Conservation (phyloP, 2,113 vertebrate species). For the Circaetus gallicus region DNA sequence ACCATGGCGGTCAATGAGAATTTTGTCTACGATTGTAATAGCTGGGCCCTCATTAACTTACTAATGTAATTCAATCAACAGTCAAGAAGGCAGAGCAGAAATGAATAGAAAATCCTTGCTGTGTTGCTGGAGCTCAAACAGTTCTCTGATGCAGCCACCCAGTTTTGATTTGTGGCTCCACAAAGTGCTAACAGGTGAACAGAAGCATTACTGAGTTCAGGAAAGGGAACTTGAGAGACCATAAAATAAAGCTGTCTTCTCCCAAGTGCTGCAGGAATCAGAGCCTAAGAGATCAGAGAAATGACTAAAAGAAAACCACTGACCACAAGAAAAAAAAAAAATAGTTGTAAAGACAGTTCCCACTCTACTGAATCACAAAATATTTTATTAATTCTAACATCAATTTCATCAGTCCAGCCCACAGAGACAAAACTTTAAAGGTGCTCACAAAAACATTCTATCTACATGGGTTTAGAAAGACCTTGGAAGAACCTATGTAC, state of each 20-base stretch:
- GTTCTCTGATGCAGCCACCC: background rate
- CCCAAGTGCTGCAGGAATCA: background rate
- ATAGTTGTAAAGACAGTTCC: background rate
- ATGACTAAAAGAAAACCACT: background rate
- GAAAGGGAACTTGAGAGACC: background rate
- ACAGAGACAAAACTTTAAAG: conserved; percentile 3
- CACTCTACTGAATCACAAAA: conserved; percentile 11
- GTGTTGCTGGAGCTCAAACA: background rate
- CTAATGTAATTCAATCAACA: background rate
- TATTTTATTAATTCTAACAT: conserved; percentile 52
- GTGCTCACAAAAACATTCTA: background rate
- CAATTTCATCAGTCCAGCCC: background rate
- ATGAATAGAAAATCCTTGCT: background rate
- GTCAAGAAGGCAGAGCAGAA: background rate
- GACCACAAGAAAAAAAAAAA: background rate
- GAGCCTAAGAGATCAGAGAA: background rate
- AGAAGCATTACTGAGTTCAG: background rate
- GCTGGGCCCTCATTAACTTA: background rate
- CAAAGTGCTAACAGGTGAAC: background rate
- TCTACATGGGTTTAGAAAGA: background rate
- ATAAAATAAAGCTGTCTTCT: background rate
- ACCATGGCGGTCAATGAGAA: background rate
- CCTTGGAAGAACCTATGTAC: background rate
- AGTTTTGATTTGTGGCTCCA: background rate
- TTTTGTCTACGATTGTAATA: background rate